phyloP scores from a whole-genome alignment of 2,113 vertebrate genomes.

The Columba janthina region DNA sequence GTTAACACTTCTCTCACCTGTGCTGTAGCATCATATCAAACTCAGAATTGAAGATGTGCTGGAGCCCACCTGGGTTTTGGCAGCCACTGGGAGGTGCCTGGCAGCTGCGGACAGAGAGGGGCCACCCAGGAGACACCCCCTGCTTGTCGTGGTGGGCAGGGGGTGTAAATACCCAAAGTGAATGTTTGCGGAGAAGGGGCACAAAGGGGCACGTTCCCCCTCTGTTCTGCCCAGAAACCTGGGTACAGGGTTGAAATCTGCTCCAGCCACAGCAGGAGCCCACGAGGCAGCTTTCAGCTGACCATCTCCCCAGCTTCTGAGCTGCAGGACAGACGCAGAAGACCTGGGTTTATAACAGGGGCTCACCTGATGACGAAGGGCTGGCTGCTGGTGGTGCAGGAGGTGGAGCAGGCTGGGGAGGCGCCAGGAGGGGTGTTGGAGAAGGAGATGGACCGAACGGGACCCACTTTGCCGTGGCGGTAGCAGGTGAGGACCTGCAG shows the following conservation, averaged over 20 bases:
- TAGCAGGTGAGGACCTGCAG: constrained; percentile 77
- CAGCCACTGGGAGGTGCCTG: background rate
- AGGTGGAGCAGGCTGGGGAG: background rate
- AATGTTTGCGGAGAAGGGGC: background rate
- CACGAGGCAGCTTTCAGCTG: background rate
- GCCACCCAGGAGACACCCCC: too few species aligned
- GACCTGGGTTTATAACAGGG: background rate
- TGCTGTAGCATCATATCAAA: accelerated
- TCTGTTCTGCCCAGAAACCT: background rate
- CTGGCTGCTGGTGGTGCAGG: constrained; percentile 37
- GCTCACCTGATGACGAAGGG: constrained; percentile 78
- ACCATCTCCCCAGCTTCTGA: background rate
- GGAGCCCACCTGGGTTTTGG: background rate
- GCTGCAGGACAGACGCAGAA: background rate
- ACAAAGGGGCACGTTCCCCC: background rate
- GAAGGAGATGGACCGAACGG: constrained; percentile 86
- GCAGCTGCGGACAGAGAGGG: background rate
- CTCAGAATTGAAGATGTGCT: background rate
- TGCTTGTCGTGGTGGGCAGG: background rate
- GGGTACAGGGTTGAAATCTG: background rate
- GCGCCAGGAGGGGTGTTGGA: constrained; percentile 59
- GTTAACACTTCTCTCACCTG: accelerated
- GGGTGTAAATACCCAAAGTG: background rate
- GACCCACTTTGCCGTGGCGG: constrained; percentile 73
- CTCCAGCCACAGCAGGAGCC: background rate